These are phyloP conservation scores for Spicauda simplicius DNA, from an alignment of 2,888 invertebrate genomes.

Conservation along the genomic window DNA sequence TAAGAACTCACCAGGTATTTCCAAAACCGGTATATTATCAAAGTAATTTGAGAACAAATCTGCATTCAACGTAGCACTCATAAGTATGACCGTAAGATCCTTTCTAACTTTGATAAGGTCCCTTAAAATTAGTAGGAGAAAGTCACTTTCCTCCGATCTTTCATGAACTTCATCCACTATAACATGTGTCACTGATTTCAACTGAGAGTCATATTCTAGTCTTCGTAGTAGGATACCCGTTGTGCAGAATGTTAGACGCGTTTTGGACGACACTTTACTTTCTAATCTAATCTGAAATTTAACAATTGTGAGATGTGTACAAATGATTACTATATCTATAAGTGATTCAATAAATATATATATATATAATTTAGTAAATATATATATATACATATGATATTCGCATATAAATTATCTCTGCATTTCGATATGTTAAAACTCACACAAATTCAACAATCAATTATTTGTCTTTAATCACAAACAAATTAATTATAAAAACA, in stretches of 20 bases:
- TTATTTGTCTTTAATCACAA: too few species aligned
- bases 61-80: conserved; percentile 97
- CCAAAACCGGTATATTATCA: conserved; percentile 89
- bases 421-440: too few species aligned
- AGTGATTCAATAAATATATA: too few species aligned
- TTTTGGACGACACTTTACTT: conserved; percentile 90
- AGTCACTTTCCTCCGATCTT: conserved; percentile 95
- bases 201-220: conserved; percentile 90
- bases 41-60: conserved; percentile 94
- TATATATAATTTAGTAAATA: too few species aligned
- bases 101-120: conserved; percentile 89
- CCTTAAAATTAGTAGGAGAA: conserved; percentile 92
- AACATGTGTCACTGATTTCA: conserved; percentile 92
- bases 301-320: too few species aligned
- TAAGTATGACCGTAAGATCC: conserved; percentile 93
- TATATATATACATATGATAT: too few species aligned
- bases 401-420: too few species aligned
- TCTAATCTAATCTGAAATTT: conserved; percentile 91
- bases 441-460: too few species aligned
- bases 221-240: conserved; percentile 95
- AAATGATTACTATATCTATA: too few species aligned
- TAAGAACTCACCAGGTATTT: conserved; percentile 87
- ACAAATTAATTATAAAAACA: too few species aligned
- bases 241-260: conserved; percentile 96
- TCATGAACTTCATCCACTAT: conserved; percentile 97